phyloP scores from a whole-genome alignment of 2,113 vertebrate genomes.

The Lucifuga dentata region DNA sequence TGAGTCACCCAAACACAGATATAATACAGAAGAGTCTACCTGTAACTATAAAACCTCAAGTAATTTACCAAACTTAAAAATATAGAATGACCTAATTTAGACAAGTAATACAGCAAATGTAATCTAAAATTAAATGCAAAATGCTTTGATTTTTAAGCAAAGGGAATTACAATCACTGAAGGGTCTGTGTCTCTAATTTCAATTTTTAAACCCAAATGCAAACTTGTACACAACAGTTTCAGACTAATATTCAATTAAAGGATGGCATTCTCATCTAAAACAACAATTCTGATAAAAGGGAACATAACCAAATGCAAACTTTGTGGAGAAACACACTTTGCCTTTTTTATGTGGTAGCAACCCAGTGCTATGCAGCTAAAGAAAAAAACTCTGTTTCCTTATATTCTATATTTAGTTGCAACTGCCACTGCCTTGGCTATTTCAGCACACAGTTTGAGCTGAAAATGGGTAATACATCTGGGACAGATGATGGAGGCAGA shows the following conservation, averaged over 20 bases:
- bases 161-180: conserved; percentile 11
- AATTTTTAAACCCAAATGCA: conserved; percentile 5
- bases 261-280: conserved; percentile 31
- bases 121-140: conserved; percentile 1
- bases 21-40: neutral
- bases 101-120: neutral
- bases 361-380: conserved; percentile 7
- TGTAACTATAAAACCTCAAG: neutral
- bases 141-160: conserved; percentile 1
- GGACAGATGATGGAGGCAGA: conserved; percentile 6
- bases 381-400: conserved; percentile 12
- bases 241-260: conserved; percentile 20
- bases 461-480: conserved; percentile 18
- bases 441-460: conserved; percentile 40
- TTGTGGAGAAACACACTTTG: neutral
- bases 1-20: conserved; percentile 8
- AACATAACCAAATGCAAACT: conserved; percentile 36
- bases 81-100: conserved; percentile 3
- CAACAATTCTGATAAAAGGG: conserved; percentile 44
- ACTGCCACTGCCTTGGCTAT: conserved; percentile 10
- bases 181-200: conserved; percentile 3
- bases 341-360: neutral
- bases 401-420: conserved; percentile 17
- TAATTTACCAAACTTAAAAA: conserved; percentile 22
- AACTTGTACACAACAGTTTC: neutral